These are phyloP conservation scores for Aselliscus stoliczkanus DNA, from an alignment of 2,797 vertebrate species.

Conservation along the genomic window DNA sequence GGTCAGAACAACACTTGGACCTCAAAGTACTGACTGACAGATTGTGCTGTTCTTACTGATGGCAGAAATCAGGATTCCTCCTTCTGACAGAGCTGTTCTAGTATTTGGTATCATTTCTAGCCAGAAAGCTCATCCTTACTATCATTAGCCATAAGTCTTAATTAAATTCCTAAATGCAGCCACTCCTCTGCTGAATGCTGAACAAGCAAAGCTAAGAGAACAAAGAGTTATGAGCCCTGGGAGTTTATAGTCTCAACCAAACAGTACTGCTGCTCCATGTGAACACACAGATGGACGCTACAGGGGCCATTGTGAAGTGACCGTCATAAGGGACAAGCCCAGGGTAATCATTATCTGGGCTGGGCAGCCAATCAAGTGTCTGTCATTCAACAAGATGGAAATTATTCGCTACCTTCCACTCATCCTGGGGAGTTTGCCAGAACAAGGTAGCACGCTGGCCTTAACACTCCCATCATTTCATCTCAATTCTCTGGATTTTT, in stretches of 20 bases:
- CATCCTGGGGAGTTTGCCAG: neutral
- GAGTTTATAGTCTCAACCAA: neutral
- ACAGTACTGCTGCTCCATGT: rapidly evolving
- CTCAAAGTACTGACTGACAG: neutral
- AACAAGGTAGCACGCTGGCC: neutral
- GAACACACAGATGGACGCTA: rapidly evolving
- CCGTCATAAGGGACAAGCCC: neutral
- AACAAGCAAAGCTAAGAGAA: neutral
- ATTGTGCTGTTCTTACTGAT: neutral
- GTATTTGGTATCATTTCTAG: neutral
- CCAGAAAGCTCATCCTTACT: neutral
- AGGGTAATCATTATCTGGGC: neutral
- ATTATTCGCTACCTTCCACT: neutral
- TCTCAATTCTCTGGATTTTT: neutral
- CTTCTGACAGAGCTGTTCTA: neutral
- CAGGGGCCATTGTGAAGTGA: neutral
- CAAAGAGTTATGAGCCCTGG: neutral
- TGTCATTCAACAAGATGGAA: neutral
- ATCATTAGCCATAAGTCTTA: neutral
- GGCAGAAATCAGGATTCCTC: neutral
- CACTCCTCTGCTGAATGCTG: neutral
- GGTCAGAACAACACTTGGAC: neutral
- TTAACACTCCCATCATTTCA: neutral
- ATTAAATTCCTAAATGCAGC: neutral
- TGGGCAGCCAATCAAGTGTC: neutral